phyloP scores from a whole-genome alignment of 2,113 vertebrate genomes.

The Pluvialis apricaria region DNA sequence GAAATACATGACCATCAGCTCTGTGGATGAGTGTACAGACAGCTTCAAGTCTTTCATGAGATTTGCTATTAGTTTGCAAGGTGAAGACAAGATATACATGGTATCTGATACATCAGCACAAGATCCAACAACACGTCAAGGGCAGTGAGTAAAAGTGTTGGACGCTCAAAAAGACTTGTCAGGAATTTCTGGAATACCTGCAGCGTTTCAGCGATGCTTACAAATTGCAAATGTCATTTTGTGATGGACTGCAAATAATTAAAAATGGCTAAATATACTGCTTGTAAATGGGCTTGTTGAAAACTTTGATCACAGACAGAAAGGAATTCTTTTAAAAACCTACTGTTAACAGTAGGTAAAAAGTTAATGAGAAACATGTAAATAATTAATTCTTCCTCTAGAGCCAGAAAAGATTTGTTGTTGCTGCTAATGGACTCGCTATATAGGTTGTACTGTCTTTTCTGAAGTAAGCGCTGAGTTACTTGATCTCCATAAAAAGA shows the following conservation, averaged over 20 bases:
- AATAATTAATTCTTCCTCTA: slow-evolving; percentile 64
- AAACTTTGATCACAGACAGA: slow-evolving; percentile 51
- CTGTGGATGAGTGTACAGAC: neutral
- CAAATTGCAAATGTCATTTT: slow-evolving; percentile 37
- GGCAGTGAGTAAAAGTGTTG: neutral
- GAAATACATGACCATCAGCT: neutral
- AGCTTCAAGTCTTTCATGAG: neutral
- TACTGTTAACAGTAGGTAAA: slow-evolving; percentile 54
- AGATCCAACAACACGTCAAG: neutral
- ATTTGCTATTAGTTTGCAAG: neutral
- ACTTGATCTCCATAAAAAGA: neutral
- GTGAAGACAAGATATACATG: neutral
- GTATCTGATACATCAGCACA: neutral
- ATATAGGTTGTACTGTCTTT: neutral
- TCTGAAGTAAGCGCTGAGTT: neutral
- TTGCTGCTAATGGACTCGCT: slow-evolving; percentile 26
- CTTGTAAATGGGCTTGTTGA: slow-evolving; percentile 30
- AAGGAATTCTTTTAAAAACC: slow-evolving; percentile 43
- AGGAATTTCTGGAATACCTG: slow-evolving; percentile 30
- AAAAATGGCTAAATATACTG: slow-evolving; percentile 28
- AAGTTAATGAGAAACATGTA: slow-evolving; percentile 63
- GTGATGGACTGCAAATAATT: slow-evolving; percentile 50
- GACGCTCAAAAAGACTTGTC: neutral
- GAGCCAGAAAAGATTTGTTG: slow-evolving; percentile 39
- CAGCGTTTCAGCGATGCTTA: neutral